A percentile compares a stretch with the other conserved stretches of the same genome.
phyloP scores from a whole-genome alignment of 2,797 vertebrate species.

The Gephyroberyx darwinii region DNA sequence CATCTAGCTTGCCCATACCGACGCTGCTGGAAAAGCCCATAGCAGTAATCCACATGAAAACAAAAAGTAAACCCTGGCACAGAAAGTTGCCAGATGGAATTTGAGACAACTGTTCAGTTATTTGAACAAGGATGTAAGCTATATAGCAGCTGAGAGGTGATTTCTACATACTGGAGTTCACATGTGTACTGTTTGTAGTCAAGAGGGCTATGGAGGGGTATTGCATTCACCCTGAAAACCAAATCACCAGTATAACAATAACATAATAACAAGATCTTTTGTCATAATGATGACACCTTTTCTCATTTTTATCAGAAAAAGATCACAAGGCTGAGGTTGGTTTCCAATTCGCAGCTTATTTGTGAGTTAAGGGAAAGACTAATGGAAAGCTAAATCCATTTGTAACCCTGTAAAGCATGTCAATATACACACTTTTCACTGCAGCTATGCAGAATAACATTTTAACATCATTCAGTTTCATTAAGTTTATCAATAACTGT shows the following conservation, averaged over 20 bases:
- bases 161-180: background rate
- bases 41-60: constrained; percentile 37
- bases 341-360: too few relatives aligned
- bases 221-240: too few relatives aligned
- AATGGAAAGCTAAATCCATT: too few relatives aligned
- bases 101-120: constrained; percentile 30
- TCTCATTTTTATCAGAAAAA: background rate
- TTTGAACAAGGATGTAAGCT: constrained; percentile 16
- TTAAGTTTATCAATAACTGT: too few relatives aligned
- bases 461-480: too few relatives aligned
- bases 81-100: constrained; percentile 20
- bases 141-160: background rate
- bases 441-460: too few relatives aligned
- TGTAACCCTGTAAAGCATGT: too few relatives aligned
- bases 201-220: too few relatives aligned
- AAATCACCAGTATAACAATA: background rate
- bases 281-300: background rate
- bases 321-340: too few relatives aligned
- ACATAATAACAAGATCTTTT: background rate
- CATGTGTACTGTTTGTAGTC: too few relatives aligned
- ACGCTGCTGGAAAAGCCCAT: constrained; percentile 24
- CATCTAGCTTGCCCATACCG: constrained; percentile 18
- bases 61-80: constrained; percentile 6
- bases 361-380: too few relatives aligned
- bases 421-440: too few relatives aligned